phyloP scores from a whole-genome alignment of 2,797 vertebrate species.

The Schizopygopsis malacanthus region DNA sequence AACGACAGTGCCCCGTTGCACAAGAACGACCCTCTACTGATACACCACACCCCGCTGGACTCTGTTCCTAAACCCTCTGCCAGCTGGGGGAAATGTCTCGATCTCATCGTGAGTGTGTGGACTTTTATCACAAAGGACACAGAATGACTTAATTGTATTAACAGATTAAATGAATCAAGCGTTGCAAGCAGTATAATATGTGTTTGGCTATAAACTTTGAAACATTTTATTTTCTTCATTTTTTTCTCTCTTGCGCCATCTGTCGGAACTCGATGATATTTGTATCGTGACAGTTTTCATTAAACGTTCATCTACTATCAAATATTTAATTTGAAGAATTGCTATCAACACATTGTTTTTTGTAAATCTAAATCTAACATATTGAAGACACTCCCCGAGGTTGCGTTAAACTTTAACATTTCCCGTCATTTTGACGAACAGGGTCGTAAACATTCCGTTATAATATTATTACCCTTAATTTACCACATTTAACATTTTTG shows the following conservation, averaged over 20 bases:
- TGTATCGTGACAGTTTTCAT: background rate
- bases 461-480: too few species aligned
- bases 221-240: background rate
- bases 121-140: background rate
- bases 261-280: background rate
- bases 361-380: background rate
- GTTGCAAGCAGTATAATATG: background rate
- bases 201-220: background rate
- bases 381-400: background rate
- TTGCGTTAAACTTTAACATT: too few species aligned
- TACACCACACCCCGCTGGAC: conserved; percentile 26
- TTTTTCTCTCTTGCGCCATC: background rate
- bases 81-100: background rate
- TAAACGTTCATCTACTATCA: background rate
- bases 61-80: background rate
- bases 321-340: background rate
- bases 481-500: too few species aligned
- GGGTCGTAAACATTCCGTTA: too few species aligned
- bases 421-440: too few species aligned
- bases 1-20: background rate
- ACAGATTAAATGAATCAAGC: background rate
- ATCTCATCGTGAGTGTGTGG: background rate
- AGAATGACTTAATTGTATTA: background rate
- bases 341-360: background rate
- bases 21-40: background rate